These are phyloP conservation scores for Pocota personata DNA, from an alignment of 2,888 invertebrate species.

Conservation along the genomic window DNA sequence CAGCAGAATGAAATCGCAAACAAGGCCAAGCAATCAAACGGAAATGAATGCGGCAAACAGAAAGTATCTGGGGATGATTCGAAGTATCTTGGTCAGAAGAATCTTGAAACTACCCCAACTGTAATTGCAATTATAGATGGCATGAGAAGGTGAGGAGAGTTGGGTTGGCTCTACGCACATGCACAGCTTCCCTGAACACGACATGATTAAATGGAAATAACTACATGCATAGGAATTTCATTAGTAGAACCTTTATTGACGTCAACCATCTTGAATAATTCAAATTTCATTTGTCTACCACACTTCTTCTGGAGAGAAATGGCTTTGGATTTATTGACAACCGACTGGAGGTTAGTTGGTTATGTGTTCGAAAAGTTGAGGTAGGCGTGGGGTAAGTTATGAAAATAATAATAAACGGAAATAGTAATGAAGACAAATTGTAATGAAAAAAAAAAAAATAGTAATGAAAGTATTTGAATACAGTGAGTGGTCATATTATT, in stretches of 20 bases:
- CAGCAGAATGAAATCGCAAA: no score
- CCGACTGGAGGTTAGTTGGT: no score
- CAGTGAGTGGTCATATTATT: no score
- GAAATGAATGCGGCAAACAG: no score
- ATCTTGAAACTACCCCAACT: neutral
- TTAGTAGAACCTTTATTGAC: conserved; percentile 13
- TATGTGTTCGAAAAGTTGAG: no score
- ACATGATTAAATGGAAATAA: neutral
- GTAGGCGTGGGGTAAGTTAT: no score
- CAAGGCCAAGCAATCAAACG: no score
- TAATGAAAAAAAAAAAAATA: no score
- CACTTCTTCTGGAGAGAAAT: neutral
- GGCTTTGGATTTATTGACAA: neutral
- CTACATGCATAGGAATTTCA: conserved; percentile 33
- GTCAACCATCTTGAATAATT: conserved; percentile 8
- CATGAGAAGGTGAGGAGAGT: neutral
- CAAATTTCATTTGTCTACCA: neutral
- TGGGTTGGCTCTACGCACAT: no score
- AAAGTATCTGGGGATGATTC: neutral
- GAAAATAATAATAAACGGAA: no score
- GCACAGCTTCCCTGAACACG: neutral
- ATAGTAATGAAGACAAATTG: no score
- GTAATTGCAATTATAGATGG: neutral
- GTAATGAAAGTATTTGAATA: no score
- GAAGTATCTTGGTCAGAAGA: neutral